These are phyloP conservation scores for Craseonycteris thonglongyai DNA, from an alignment of 2,113 vertebrate species.

Conservation along the genomic window DNA sequence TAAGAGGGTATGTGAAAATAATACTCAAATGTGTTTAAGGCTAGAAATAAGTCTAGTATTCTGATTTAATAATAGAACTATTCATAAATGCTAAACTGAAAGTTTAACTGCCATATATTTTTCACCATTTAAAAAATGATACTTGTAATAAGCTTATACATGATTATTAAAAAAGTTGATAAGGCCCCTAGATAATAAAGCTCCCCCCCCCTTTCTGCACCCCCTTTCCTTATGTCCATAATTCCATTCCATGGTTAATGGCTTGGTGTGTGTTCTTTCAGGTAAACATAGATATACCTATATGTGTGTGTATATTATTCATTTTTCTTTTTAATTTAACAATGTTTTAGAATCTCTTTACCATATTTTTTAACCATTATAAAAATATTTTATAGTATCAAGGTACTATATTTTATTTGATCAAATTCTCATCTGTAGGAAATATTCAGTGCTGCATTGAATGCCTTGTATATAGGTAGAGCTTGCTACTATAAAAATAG, in stretches of 20 bases:
- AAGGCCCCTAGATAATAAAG: background rate
- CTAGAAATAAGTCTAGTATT: background rate
- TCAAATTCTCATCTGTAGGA: background rate
- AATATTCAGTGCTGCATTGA: background rate
- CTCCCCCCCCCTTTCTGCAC: background rate
- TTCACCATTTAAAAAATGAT: background rate
- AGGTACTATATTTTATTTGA: background rate
- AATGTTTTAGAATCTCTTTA: background rate
- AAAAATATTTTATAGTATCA: background rate
- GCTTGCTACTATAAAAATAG: background rate
- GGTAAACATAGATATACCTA: background rate
- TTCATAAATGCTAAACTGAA: background rate
- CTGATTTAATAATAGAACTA: background rate
- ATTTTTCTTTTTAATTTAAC: background rate
- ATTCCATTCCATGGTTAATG: background rate
- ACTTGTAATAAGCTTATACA: background rate
- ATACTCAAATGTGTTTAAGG: background rate
- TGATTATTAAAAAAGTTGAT: background rate
- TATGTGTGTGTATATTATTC: background rate
- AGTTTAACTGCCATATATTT: background rate
- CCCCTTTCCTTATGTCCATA: background rate
- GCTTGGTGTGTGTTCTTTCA: background rate
- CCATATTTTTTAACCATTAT: background rate
- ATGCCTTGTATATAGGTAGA: background rate
- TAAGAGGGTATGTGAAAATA: slow-evolving; percentile 88